Base-by-base conservation (phyloP, 2,888 invertebrate species). In the Drosophila longiperda region DNA sequence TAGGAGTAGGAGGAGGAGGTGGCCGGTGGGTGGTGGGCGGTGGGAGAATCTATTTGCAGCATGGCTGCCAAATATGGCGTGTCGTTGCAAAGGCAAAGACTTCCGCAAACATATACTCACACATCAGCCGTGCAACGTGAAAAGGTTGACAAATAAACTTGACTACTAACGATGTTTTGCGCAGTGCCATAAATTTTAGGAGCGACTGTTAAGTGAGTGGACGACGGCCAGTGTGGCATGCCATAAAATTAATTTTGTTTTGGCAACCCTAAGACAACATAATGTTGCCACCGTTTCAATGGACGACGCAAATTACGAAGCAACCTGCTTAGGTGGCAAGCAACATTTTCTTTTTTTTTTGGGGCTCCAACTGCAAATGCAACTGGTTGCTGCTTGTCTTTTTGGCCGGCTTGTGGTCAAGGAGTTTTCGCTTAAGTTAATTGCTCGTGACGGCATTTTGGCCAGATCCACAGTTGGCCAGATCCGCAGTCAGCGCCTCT, bases 341-440 rank as follows among this genome's bases (percentile, higher is more conserved):
- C 50, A 29, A 42, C 73, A 55, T 45, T 53, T 69, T 59, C 70
- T 61, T 61, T 45, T 45, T 69, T 64, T 45, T 69, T 64, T 45
- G 49, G 52, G 40, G 42, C 15, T 38, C 36, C 62, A 59, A 62
- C 54, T 50, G 42, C 68, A 65, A 55, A 48, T 50, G 63, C 64
- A 60, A 66, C 62, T 55, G 53, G 42, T 64, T 58, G 42, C 61
- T 64, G 36, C 17, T 40, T 57, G 33, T 6, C 42, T 29, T 63
- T 50, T 50, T 65, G 71, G 69, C 69, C 66, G 42, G 73, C 64
- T 64, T 84, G 85, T 89, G 85, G 89, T 87, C 84, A 87, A 84
- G 87, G 87, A 84, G 82, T 87, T 84, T 75, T 84, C 87, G 84
- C 87, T 85, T 82, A 74, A 82, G 84, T 84, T 84, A 84, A 89